Evolutionary conservation across 1,140 invertebrate species (phyloP).

Genomic region (Drosophila tropicalis): DNA sequence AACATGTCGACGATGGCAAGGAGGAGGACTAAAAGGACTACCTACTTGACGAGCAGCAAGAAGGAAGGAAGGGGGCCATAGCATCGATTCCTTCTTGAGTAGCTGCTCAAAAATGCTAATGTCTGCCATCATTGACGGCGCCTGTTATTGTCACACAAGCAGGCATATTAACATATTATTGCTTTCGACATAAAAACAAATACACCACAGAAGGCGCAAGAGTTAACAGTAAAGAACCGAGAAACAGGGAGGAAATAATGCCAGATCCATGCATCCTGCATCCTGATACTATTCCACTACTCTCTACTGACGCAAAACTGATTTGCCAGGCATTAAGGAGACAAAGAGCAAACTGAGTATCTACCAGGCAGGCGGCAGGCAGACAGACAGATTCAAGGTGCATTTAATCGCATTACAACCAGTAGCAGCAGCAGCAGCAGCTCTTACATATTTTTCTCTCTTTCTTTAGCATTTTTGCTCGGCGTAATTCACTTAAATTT

Average conservation of each 20-base stretch:
- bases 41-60: no score
- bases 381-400: constrained; percentile 20
- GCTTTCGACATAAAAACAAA: constrained; percentile 32
- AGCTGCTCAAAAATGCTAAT: constrained; percentile 67
- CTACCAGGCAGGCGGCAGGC: neutral
- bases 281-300: constrained; percentile 28
- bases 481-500: constrained; percentile 64
- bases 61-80: no score
- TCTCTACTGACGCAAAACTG: constrained; percentile 42
- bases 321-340: constrained; percentile 44
- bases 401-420: constrained; percentile 65
- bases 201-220: no score
- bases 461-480: constrained; percentile 34
- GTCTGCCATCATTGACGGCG: constrained; percentile 45
- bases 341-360: constrained; percentile 26
- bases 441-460: neutral
- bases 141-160: constrained; percentile 74
- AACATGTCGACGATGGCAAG: constrained; percentile 59
- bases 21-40: no score
- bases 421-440: neutral
- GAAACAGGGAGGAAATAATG: constrained; percentile 1
- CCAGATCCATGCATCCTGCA: constrained; percentile 28
- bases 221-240: constrained; percentile 6
- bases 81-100: constrained; percentile 13
- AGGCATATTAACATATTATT: constrained; percentile 78